Evolutionary conservation across 92 coral and sea anemone species (phyloP).

Genomic region (Epizoanthus illoricatus): DNA sequence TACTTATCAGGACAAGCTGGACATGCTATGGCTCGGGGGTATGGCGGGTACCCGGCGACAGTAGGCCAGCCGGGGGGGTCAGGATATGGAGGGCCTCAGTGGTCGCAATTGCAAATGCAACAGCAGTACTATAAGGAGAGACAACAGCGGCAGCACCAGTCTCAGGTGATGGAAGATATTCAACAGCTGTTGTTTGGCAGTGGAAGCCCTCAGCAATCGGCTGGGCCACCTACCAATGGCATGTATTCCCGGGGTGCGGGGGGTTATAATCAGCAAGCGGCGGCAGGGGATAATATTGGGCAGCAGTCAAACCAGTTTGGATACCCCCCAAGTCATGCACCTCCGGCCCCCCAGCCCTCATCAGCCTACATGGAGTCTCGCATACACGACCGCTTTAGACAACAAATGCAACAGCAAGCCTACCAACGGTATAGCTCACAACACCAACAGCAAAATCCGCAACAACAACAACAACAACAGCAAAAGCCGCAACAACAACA

Average conservation of each 20-base stretch:
- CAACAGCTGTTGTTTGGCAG: conserved; percentile 86
- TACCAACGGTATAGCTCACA: conserved; percentile 68
- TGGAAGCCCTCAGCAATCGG: conserved; percentile 59
- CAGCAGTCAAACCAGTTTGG: conserved; percentile 57
- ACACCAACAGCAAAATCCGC: conserved; percentile 64
- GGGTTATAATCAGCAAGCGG: conserved; percentile 53
- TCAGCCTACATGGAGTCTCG: conserved; percentile 70
- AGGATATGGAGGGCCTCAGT: conserved; percentile 73
- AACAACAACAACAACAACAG: conserved; percentile 58
- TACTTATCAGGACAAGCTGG: conserved; percentile 67
- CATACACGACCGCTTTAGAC: conserved; percentile 69
- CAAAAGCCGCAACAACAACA: conserved; percentile 50
- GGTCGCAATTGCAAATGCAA: conserved; percentile 69
- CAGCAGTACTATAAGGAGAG: conserved; percentile 82
- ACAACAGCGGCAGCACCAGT: conserved; percentile 64
- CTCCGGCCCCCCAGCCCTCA: conserved; percentile 63
- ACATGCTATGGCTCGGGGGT: conserved; percentile 62
- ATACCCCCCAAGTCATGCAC: conserved; percentile 63
- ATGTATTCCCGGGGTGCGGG: conserved; percentile 67
- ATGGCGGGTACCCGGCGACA: conserved; percentile 60
- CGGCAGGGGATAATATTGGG: conserved; percentile 47
- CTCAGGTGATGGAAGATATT: conserved; percentile 83
- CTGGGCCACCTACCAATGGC: conserved; percentile 64
- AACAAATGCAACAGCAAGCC: conserved; percentile 69
- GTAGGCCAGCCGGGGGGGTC: conserved; percentile 58